Conservation (phyloP, 1,140 invertebrate genomes). For the Temnothorax curvispinosus region DNA sequence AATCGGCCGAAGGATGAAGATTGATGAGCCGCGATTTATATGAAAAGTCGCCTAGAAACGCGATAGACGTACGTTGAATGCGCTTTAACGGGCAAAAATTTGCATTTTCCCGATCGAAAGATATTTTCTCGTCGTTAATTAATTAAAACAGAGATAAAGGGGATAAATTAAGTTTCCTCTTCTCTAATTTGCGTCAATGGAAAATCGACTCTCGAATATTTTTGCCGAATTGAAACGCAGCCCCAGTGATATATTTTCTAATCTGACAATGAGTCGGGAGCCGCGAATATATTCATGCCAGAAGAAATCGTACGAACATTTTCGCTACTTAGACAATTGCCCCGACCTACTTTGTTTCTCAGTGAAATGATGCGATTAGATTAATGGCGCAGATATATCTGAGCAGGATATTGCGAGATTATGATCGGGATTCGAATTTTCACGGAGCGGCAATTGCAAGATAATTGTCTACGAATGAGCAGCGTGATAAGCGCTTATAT, state of each 20-base stretch:
- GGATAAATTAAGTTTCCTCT: background rate
- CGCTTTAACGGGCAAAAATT: background rate
- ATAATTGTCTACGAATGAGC: constrained; percentile 44
- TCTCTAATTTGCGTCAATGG: too few species aligned
- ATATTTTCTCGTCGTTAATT: background rate
- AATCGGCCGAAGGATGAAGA: constrained; percentile 48
- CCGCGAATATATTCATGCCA: constrained; percentile 2
- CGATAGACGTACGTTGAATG: background rate
- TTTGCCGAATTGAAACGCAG: background rate
- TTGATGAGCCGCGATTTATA: constrained; percentile 30
- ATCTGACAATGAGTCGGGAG: background rate
- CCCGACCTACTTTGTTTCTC: constrained; percentile 49
- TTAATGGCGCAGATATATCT: constrained; percentile 54
- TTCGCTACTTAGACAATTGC: constrained; percentile 47
- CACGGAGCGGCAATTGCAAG: constrained; percentile 26
- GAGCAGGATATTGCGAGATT: constrained; percentile 57
- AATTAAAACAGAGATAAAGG: background rate
- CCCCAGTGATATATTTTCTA: background rate
- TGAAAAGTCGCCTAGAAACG: background rate
- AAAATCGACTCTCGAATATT: background rate
- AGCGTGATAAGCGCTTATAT: constrained; percentile 35
- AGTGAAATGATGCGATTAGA: constrained; percentile 55
- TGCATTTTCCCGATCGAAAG: constrained; percentile 7
- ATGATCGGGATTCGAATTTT: constrained; percentile 62
- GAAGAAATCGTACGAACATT: constrained; percentile 39